These are phyloP conservation scores for Iselma pallidipennis DNA, from an alignment of 2,888 invertebrate species.

Conservation along the genomic window DNA sequence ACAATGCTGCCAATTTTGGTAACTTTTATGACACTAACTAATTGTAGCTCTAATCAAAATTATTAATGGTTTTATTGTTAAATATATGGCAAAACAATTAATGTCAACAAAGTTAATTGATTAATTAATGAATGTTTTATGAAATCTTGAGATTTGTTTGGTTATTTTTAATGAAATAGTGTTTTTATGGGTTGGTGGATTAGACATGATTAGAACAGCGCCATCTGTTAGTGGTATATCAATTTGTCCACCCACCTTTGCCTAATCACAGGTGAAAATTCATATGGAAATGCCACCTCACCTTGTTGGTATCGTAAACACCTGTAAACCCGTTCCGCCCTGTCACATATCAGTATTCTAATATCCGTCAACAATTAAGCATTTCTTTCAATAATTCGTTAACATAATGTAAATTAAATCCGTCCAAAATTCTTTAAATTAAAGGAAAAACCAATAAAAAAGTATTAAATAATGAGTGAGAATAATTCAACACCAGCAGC, in stretches of 20 bases:
- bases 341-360: conserved; percentile 3
- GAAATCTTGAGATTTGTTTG: too few relatives aligned
- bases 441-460: conserved; percentile 1
- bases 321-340: conserved; percentile 12
- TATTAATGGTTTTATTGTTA: too few relatives aligned
- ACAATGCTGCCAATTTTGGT: background rate
- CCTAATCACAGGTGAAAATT: conserved; percentile 16
- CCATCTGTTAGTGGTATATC: background rate
- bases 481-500: conserved; percentile 15
- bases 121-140: too few relatives aligned
- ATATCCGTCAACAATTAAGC: background rate
- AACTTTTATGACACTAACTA: too few relatives aligned
- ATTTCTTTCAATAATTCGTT: background rate
- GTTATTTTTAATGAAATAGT: too few relatives aligned
- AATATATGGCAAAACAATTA: too few relatives aligned
- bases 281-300: conserved; percentile 22
- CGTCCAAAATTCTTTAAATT: too few relatives aligned
- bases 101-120: too few relatives aligned
- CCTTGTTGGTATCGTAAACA: conserved; percentile 17
- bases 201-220: too few relatives aligned
- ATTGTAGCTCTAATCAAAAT: too few relatives aligned
- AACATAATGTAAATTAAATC: background rate
- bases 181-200: too few relatives aligned
- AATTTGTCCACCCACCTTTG: background rate
- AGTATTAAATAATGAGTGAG: conserved; percentile 30